These are phyloP conservation scores for Dendroctonus ponderosae DNA, from an alignment of 1,140 invertebrate genomes.

Conservation along the genomic window DNA sequence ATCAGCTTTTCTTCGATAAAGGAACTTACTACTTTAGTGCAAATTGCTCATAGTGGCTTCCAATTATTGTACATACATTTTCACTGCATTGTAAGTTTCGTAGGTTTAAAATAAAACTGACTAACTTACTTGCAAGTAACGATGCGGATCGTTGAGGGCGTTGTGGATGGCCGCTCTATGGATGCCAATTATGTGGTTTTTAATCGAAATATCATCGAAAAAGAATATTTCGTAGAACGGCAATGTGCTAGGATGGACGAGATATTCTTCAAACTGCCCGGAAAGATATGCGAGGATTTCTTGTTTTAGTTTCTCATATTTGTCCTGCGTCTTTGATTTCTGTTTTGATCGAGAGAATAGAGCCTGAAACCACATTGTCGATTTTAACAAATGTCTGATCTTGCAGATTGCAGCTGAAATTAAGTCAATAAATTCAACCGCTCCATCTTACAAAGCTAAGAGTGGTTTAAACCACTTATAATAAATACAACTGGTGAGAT, in stretches of 20 bases:
- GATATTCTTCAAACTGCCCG: slow-evolving; percentile 50
- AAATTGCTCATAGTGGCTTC: too few relatives aligned
- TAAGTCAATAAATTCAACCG: too few relatives aligned
- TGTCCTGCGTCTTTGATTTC: slow-evolving; percentile 53
- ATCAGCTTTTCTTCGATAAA: too few relatives aligned
- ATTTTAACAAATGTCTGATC: background rate
- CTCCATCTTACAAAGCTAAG: too few relatives aligned
- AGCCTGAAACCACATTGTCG: slow-evolving; percentile 49
- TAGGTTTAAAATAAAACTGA: too few relatives aligned
- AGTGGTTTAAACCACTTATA: too few relatives aligned
- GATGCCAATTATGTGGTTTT: slow-evolving; percentile 72
- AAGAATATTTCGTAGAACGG: slow-evolving; percentile 71
- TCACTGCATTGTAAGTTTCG: too few relatives aligned
- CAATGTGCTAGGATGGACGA: slow-evolving; percentile 54
- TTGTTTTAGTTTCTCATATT: slow-evolving; percentile 56
- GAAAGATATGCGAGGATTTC: slow-evolving; percentile 52
- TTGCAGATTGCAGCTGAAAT: too few relatives aligned
- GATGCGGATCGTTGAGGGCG: slow-evolving; percentile 74
- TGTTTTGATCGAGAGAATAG: slow-evolving; percentile 57
- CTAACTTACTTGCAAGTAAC: slow-evolving; percentile 72
- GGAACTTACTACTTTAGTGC: too few relatives aligned
- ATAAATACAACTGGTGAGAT: too few relatives aligned
- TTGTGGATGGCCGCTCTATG: slow-evolving; percentile 69
- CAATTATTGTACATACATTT: too few relatives aligned
- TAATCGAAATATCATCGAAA: slow-evolving; percentile 69